These are phyloP conservation scores for Drosophila meridionalis DNA, from an alignment of 2,888 invertebrate genomes.

Conservation along the genomic window DNA sequence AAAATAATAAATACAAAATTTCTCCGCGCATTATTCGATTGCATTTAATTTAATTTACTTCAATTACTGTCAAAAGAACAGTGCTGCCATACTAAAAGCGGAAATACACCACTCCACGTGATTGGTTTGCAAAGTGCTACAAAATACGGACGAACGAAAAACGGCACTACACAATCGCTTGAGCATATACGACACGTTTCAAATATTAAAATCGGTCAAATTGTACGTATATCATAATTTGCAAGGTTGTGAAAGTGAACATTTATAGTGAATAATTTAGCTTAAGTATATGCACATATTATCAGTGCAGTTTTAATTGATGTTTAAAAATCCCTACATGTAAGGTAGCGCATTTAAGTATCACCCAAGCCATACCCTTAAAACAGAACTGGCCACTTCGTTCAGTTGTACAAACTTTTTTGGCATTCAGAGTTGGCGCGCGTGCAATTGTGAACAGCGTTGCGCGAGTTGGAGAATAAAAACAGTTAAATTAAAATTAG, in stretches of 20 bases:
- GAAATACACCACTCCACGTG: conserved; percentile 48
- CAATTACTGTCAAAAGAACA: conserved; percentile 20
- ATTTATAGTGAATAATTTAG: background rate
- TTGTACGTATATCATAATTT: background rate
- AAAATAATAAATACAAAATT: background rate
- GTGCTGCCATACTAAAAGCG: conserved; percentile 54
- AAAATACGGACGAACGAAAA: conserved; percentile 69
- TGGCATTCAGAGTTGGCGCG: conserved; percentile 75
- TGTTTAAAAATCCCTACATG: background rate
- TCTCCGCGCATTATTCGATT: background rate
- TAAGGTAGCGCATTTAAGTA: conserved; percentile 27
- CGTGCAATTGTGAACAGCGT: conserved; percentile 66
- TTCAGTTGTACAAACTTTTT: conserved; percentile 52
- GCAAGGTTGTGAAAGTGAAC: background rate
- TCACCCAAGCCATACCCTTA: conserved; percentile 16
- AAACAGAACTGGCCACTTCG: conserved; percentile 54
- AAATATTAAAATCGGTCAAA: conserved; percentile 8
- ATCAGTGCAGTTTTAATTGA: background rate
- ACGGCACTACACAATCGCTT: conserved; percentile 47
- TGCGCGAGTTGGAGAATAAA: conserved; percentile 57
- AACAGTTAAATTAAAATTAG: conserved; percentile 55
- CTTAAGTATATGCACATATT: background rate
- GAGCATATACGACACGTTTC: conserved; percentile 28
- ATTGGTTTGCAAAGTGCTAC: conserved; percentile 66
- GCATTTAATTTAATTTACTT: conserved; percentile 1